Conservation (phyloP, 2,888 invertebrate species). For the Chloroclysta siterata region DNA sequence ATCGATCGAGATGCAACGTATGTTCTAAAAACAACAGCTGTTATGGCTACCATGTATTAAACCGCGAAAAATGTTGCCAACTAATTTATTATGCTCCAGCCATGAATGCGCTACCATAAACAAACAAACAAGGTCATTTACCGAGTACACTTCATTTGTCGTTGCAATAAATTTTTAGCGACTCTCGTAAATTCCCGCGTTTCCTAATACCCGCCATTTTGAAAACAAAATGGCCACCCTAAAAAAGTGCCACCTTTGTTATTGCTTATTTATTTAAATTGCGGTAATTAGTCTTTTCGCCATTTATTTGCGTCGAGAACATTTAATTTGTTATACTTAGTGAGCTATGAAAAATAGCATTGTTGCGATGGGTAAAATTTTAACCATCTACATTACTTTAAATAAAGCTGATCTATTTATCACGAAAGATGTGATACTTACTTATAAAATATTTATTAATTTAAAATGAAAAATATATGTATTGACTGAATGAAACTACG, state of each 20-base stretch:
- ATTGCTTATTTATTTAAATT: conserved; percentile 66
- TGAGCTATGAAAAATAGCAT: conserved; percentile 7
- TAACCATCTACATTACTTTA: too few relatives aligned
- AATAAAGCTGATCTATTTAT: too few relatives aligned
- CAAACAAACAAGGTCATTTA: conserved; percentile 33
- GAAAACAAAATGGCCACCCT: conserved; percentile 45
- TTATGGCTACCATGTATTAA: not conserved
- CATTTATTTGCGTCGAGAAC: conserved; percentile 47
- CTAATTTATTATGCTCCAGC: conserved; percentile 13
- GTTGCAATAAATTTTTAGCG: conserved; percentile 40
- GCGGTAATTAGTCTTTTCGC: conserved; percentile 53
- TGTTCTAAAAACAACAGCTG: not conserved
- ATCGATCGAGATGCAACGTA: too few relatives aligned
- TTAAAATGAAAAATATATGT: too few relatives aligned
- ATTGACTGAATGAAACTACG: too few relatives aligned
- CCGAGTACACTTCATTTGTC: conserved; percentile 39
- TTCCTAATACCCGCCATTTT: conserved; percentile 44
- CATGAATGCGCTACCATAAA: conserved; percentile 24
- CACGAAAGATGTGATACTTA: too few relatives aligned
- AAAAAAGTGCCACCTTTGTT: conserved; percentile 49
- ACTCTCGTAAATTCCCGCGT: conserved; percentile 43
- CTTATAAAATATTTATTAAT: too few relatives aligned
- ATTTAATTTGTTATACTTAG: conserved; percentile 30
- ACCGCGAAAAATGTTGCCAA: conserved; percentile 7
- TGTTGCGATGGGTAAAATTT: too few relatives aligned